phyloP scores from a whole-genome alignment of 2,797 vertebrate genomes.

The Pteronotus mesoamericanus region DNA sequence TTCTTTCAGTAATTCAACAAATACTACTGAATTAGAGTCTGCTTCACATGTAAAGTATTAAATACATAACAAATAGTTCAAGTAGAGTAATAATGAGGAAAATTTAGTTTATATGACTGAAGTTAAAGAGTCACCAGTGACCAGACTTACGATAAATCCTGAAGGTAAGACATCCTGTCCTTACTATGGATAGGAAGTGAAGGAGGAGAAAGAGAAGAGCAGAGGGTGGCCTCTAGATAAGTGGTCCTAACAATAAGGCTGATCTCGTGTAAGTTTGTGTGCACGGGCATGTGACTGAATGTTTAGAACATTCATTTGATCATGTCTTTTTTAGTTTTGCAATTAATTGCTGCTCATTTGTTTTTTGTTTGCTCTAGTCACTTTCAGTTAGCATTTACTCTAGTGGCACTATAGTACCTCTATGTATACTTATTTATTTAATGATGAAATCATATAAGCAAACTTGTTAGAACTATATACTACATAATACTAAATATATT shows the following conservation, averaged over 20 bases:
- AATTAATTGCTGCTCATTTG: not conserved
- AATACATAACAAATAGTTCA: not conserved
- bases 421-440: not conserved
- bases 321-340: not conserved
- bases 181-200: not conserved
- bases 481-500: not conserved
- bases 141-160: not conserved
- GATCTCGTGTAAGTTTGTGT: not conserved
- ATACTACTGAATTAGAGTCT: not conserved
- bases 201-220: not conserved
- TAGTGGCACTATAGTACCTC: not conserved
- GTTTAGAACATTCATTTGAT: not conserved
- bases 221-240: not conserved
- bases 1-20: not conserved
- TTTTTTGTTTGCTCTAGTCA: not conserved
- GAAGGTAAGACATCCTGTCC: not conserved
- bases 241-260: not conserved
- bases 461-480: not conserved
- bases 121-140: not conserved
- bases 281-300: not conserved
- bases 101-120: not conserved
- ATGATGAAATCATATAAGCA: not conserved
- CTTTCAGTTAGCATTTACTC: not conserved
- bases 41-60: not conserved
- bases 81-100: not conserved